Conservation (phyloP, 2,888 invertebrate species). For the Aphodius granarius region DNA sequence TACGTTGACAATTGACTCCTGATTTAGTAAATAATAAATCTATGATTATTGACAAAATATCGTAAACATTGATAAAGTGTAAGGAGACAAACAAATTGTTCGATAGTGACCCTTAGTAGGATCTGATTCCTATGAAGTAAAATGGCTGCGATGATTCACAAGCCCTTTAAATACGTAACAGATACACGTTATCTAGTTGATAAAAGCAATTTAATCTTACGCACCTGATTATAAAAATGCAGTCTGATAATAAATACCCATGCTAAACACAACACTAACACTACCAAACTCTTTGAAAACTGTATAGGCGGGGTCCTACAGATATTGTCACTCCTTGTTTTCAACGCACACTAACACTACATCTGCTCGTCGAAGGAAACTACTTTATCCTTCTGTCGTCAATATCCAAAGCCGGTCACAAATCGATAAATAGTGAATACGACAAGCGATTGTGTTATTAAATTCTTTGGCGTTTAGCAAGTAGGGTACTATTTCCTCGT, state of each 20-base stretch:
- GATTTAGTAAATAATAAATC: background rate
- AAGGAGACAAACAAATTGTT: conserved; percentile 6
- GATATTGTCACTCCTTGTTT: conserved; percentile 19
- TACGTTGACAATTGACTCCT: background rate
- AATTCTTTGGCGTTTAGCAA: background rate
- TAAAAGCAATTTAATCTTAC: background rate
- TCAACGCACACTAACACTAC: conserved; percentile 10
- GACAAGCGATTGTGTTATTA: background rate
- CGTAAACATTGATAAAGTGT: background rate
- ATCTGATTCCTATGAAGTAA: background rate
- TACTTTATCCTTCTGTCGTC: background rate
- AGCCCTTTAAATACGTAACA: background rate
- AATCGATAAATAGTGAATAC: background rate
- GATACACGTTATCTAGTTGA: background rate
- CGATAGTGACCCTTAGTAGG: background rate
- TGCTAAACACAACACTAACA: conserved; percentile 46
- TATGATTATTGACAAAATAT: background rate
- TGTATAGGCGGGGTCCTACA: conserved; percentile 50
- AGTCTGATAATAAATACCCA: conserved; percentile 44
- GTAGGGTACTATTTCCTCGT: background rate
- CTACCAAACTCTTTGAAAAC: conserved; percentile 37
- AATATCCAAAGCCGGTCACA: background rate
- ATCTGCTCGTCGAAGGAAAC: background rate
- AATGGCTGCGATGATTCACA: background rate
- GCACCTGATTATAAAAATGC: conserved; percentile 27